phyloP scores from a whole-genome alignment of 2,113 vertebrate species.

The Melanerpes aurifrons region DNA sequence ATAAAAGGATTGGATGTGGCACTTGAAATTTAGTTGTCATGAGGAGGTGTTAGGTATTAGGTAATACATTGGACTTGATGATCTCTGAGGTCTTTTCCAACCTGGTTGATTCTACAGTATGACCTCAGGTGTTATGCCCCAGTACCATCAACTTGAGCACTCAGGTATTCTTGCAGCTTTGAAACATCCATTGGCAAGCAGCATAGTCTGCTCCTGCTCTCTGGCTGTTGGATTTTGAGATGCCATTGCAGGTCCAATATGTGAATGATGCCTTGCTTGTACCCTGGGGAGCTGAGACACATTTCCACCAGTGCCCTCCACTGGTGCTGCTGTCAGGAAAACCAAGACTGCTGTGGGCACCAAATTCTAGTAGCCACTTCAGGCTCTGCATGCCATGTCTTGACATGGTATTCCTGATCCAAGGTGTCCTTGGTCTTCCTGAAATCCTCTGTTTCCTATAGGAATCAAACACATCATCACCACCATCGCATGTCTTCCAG shows the following conservation, averaged over 20 bases:
- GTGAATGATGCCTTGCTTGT: neutral
- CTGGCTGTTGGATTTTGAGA: neutral
- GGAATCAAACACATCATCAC: neutral
- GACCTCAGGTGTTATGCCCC: neutral
- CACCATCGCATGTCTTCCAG: rapidly evolving
- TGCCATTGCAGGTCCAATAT: neutral
- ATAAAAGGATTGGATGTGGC: no score
- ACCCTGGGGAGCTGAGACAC: neutral
- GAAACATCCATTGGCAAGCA: neutral
- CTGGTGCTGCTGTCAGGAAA: neutral
- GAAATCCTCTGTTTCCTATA: neutral
- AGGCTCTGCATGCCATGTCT: neutral
- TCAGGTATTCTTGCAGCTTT: neutral
- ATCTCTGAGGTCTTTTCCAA: no score
- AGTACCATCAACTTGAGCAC: neutral
- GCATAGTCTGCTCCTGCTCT: neutral
- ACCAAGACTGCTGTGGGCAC: neutral
- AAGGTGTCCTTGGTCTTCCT: neutral
- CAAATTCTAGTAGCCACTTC: neutral
- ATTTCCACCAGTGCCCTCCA: neutral
- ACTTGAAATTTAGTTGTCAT: no score
- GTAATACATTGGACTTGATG: no score
- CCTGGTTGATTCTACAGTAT: no score
- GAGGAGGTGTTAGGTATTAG: no score
- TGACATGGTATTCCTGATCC: neutral